Conservation (phyloP, 2,113 vertebrate genomes). For the Campylorhamphus procurvoides region DNA sequence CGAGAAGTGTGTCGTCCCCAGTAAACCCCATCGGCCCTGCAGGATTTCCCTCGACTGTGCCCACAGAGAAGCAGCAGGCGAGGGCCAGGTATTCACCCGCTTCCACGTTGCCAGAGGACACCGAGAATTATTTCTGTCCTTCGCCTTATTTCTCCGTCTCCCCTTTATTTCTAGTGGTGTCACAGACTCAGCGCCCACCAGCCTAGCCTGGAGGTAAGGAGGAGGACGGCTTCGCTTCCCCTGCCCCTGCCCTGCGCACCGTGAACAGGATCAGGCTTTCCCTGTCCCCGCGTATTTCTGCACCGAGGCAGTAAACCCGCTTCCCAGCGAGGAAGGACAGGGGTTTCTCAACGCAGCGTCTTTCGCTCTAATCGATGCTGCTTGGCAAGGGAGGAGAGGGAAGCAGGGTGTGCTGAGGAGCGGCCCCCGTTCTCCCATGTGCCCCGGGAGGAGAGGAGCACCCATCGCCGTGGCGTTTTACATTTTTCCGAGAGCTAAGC, state of each 20-base stretch:
- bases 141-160: not conserved
- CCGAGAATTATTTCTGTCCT: not conserved
- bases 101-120: not conserved
- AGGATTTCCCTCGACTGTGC: not conserved
- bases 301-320: rapidly evolving
- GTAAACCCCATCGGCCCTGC: rapidly evolving
- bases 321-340: not conserved
- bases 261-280: not conserved
- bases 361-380: not conserved
- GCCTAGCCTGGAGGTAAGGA: too few species aligned
- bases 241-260: not conserved
- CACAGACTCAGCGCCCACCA: not conserved
- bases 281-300: not conserved
- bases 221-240: not conserved
- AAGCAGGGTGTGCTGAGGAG: not conserved
- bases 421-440: too few species aligned
- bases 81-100: not conserved
- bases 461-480: rapidly evolving
- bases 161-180: not conserved
- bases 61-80: not conserved
- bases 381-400: not conserved
- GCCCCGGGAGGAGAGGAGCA: not conserved
- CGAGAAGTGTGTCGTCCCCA: not conserved
- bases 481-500: not conserved
- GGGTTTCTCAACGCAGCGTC: not conserved